Evolutionary conservation across 2,113 vertebrate genomes (phyloP).

Genomic region (Pelobates fuscus): DNA sequence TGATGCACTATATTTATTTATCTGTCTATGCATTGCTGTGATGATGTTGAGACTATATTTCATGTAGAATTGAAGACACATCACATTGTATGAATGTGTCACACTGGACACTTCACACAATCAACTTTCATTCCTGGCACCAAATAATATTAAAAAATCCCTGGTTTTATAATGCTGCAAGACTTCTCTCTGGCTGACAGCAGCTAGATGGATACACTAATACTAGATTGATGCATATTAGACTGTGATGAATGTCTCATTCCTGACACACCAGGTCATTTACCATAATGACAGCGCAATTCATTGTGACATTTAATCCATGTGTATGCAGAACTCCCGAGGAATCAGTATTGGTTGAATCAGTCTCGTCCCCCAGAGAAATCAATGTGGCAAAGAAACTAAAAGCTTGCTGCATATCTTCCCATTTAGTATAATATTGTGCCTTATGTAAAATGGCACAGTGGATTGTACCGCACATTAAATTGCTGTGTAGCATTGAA

Average conservation of each 20-base stretch:
- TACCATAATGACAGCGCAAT: constrained; percentile 14
- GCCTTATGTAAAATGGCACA: background rate
- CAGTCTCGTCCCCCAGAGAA: constrained; percentile 24
- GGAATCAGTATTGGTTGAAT: constrained; percentile 12
- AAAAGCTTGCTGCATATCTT: background rate
- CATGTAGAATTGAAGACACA: background rate
- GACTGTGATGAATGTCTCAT: constrained; percentile 18
- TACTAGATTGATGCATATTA: background rate
- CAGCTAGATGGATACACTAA: background rate
- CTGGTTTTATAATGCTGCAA: background rate
- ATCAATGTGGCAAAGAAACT: constrained; percentile 22
- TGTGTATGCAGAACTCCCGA: constrained; percentile 18
- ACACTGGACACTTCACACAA: background rate
- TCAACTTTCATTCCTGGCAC: background rate
- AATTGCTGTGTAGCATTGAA: background rate
- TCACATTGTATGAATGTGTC: background rate
- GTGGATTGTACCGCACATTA: background rate
- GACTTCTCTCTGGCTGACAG: background rate
- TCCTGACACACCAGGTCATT: background rate
- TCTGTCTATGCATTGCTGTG: background rate
- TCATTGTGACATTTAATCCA: constrained; percentile 28
- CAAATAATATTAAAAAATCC: background rate
- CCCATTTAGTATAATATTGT: background rate
- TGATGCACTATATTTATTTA: background rate
- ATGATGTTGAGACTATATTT: background rate